Evolutionary conservation across 2,113 vertebrate species (phyloP).

Genomic region (Pluvianellus socialis): DNA sequence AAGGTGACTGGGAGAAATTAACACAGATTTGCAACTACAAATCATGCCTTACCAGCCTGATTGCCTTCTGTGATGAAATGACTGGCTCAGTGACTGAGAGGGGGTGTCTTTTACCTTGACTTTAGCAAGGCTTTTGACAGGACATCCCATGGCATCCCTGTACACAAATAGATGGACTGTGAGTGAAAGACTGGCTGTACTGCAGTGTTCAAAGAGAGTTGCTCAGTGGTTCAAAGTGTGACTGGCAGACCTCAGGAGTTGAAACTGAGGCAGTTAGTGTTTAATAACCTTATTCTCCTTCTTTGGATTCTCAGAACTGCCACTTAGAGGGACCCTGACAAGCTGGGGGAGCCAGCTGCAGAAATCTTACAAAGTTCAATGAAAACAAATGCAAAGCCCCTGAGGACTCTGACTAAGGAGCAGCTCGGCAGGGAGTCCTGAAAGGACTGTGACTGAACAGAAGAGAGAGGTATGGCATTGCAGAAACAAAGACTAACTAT

Average conservation of each 20-base stretch:
- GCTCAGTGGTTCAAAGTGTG: background rate
- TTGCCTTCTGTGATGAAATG: background rate
- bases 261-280: background rate
- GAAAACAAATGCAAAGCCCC: background rate
- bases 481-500: accelerated
- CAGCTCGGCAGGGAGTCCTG: background rate
- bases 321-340: background rate
- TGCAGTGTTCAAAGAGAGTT: background rate
- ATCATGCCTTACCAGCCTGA: background rate
- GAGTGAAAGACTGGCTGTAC: background rate
- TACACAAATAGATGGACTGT: background rate
- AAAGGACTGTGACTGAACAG: background rate
- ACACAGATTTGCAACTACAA: background rate
- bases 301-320: background rate
- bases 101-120: background rate
- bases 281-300: background rate
- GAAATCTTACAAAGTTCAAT: background rate
- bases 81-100: background rate
- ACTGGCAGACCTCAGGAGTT: background rate
- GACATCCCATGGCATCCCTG: no score
- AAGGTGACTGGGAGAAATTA: background rate
- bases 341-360: background rate
- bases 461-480: background rate
- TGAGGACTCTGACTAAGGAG: background rate
- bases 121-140: background rate